Evolutionary conservation across 2,888 invertebrate species (phyloP), one percentile per base, ranked within the genome.

Genomic region (Parnassius smintheus): DNA sequence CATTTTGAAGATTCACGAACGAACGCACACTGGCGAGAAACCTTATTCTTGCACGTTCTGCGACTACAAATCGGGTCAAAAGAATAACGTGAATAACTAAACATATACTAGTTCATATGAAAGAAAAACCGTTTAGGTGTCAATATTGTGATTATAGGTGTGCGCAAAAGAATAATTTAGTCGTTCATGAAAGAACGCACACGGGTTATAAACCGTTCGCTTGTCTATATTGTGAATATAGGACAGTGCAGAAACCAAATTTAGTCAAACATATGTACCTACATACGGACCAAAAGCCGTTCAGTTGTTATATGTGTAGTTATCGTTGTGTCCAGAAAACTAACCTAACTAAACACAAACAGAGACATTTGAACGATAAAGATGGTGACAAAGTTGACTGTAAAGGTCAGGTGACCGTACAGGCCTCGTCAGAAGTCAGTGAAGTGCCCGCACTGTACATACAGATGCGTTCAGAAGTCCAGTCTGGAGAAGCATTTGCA

Each of bases 221-320:
- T 0, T 92, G 92, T 22, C 89, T 91, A 0, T 91, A 85, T 62
- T 92, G 92, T 49, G 91, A 91, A 1, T 92, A 92, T 11, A 68
- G 91, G 8, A 92, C 92, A 0, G 92, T 92, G 0, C 92, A 92
- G 52, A 92, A 92, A 74, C 92, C 92, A 0, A 92, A 92, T 65
- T 72, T 92, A 72, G 92, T 92, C 0, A 92, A 92, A 68, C 92
- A 92, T 56, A 91, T 92, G 92, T 92, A 92, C 53, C 62, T 92
- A 11, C 92, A 92, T 49, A 92, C 92, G 0, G 91, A 92, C 42
- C 88, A 92, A 53, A 92, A 92, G 60, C 92, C 92, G 0, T 92
- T 91, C 59, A 85, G 89, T 11, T 92, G 92, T 64, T 92, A 92
- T 49, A 71, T 88, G 67, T 92, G 92, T 61, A 88, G 78, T 46